Conservation (phyloP, 2,797 vertebrate genomes). For the Spinus olivaceus region DNA sequence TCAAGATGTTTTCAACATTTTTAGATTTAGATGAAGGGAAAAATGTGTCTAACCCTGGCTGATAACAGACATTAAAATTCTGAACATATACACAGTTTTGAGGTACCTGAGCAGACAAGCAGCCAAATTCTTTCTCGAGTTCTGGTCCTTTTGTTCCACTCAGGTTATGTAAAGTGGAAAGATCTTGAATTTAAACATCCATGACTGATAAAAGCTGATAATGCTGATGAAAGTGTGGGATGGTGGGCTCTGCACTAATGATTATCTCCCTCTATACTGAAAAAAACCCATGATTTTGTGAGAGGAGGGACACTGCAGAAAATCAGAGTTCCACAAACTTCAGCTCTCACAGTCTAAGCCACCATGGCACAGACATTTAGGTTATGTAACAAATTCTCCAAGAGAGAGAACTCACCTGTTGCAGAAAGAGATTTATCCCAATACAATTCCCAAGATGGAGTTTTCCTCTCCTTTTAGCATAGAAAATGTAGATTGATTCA, state of each 20-base stretch:
- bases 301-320: not conserved
- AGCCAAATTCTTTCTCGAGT: not conserved
- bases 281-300: not conserved
- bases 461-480: not conserved
- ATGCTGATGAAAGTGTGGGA: not conserved
- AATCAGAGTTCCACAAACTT: not conserved
- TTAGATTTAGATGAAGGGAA: conserved; percentile 60
- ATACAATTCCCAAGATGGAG: not conserved
- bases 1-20: conserved; percentile 66
- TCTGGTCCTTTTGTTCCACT: not conserved
- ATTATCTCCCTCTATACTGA: not conserved
- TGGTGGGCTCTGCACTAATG: not conserved
- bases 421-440: not conserved
- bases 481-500: not conserved
- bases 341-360: not conserved
- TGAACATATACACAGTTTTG: not conserved
- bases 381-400: not conserved
- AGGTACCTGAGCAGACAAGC: not conserved
- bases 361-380: not conserved
- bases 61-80: conserved; percentile 55
- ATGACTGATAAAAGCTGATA: not conserved
- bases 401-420: not conserved
- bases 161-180: not conserved
- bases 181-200: not conserved
- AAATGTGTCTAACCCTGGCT: conserved; percentile 18